Evolutionary conservation across 2,113 vertebrate genomes (phyloP).

Genomic region (Phoxinus phoxinus): DNA sequence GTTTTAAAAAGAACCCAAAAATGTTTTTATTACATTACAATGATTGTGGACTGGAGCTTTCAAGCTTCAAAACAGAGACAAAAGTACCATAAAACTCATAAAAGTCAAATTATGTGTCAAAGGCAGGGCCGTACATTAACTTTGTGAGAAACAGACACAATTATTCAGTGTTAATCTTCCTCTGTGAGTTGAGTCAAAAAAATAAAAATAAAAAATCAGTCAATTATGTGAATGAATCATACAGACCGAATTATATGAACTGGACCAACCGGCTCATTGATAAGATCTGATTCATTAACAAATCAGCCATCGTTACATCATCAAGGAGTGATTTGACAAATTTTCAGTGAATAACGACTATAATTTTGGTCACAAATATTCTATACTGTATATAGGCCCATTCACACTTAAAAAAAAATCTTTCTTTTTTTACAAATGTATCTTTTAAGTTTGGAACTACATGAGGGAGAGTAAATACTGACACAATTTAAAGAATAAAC

Average conservation of each 20-base stretch:
- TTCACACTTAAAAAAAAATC: background rate
- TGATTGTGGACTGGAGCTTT: background rate
- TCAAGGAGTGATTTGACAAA: background rate
- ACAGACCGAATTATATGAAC: background rate
- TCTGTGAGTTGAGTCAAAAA: background rate
- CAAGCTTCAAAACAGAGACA: background rate
- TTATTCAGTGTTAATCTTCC: background rate
- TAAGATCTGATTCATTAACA: background rate
- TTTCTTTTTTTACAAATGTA: background rate
- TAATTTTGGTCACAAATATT: background rate
- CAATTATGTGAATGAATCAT: background rate
- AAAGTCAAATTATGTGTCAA: background rate
- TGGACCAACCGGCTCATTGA: background rate
- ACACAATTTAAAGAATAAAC: background rate
- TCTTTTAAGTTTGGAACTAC: background rate
- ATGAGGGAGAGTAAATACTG: background rate
- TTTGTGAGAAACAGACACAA: background rate
- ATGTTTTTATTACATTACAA: background rate
- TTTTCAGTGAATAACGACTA: background rate
- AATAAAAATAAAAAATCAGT: background rate
- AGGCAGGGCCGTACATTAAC: background rate
- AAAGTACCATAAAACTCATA: background rate
- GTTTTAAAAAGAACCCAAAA: background rate
- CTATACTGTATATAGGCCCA: background rate
- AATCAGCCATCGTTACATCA: background rate